These are phyloP conservation scores for Homalodisca vitripennis DNA, from an alignment of 1,140 invertebrate genomes.

Conservation along the genomic window DNA sequence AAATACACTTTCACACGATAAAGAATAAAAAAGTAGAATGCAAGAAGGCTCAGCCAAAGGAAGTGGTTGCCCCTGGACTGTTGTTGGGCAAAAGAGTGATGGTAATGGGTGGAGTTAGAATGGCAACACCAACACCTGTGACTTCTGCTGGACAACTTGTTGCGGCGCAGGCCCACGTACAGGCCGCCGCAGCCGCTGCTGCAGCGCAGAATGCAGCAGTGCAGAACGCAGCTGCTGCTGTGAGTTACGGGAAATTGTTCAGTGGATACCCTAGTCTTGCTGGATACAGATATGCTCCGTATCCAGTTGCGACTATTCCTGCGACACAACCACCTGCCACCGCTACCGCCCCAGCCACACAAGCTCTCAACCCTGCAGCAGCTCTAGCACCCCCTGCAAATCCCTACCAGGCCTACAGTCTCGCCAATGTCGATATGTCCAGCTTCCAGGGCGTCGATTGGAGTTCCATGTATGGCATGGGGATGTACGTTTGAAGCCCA, in stretches of 20 bases:
- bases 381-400: slow-evolving; percentile 59
- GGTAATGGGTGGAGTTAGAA: slow-evolving; percentile 63
- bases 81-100: slow-evolving; percentile 71
- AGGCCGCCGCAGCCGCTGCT: slow-evolving; percentile 50
- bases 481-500: slow-evolving; percentile 80
- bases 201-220: slow-evolving; percentile 55
- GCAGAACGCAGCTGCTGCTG: slow-evolving; percentile 53
- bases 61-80: slow-evolving; percentile 75
- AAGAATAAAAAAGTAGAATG: slow-evolving; percentile 94
- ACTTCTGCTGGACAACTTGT: slow-evolving; percentile 55
- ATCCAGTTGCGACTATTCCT: slow-evolving; percentile 60
- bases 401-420: slow-evolving; percentile 73
- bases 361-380: slow-evolving; percentile 53
- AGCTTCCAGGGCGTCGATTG: slow-evolving; percentile 88
- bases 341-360: slow-evolving; percentile 48
- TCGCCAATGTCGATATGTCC: slow-evolving; percentile 87
- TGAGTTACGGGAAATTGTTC: slow-evolving; percentile 69
- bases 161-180: slow-evolving; percentile 55
- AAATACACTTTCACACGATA: slow-evolving; percentile 90
- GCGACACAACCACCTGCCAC: slow-evolving; percentile 52
- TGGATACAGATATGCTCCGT: slow-evolving; percentile 71
- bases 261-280: slow-evolving; percentile 62
- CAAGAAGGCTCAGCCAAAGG: slow-evolving; percentile 91
- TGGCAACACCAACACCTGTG: slow-evolving; percentile 55
- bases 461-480: slow-evolving; percentile 86